A percentile compares a stretch with the other conserved stretches of the same genome.
Evolutionary conservation across 2,888 invertebrate species (phyloP).

Genomic region (Theretra japonica): DNA sequence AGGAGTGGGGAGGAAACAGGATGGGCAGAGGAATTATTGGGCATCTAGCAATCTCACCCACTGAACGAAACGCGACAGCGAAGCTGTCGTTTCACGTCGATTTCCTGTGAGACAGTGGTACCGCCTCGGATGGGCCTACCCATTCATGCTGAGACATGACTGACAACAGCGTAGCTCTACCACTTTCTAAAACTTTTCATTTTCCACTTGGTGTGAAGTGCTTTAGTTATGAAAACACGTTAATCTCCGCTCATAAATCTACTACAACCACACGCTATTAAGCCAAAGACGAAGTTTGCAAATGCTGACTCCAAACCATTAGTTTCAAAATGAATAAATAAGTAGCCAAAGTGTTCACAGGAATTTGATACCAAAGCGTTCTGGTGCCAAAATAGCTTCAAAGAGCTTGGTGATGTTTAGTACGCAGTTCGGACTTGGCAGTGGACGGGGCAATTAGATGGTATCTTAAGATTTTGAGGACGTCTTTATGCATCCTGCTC

Average conservation of each 20-base stretch:
- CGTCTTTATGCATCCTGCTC: not conserved
- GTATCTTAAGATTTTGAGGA: not conserved
- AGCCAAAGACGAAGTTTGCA: not conserved
- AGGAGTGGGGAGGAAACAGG: too few species aligned
- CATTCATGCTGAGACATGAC: too few species aligned
- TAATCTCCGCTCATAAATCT: not conserved
- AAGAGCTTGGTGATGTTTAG: not conserved
- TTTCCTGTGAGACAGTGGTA: too few species aligned
- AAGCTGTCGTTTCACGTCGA: too few species aligned
- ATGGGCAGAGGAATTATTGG: too few species aligned
- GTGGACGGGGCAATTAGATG: not conserved
- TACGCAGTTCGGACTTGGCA: conserved; percentile 1
- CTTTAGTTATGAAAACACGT: not conserved
- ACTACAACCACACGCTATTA: not conserved
- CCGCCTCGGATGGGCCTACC: too few species aligned
- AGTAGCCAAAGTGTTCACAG: conserved; percentile 3
- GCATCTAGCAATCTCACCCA: too few species aligned
- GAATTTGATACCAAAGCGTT: not conserved
- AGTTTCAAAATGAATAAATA: conserved; percentile 1
- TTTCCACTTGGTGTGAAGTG: too few species aligned
- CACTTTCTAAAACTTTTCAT: too few species aligned
- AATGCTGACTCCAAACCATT: not conserved
- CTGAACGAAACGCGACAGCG: too few species aligned
- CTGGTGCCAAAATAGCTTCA: not conserved
- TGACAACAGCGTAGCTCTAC: too few species aligned